A percentile compares a stretch with the other conserved stretches of the same genome.
Evolutionary conservation across 2,113 vertebrate species (phyloP).

Genomic region (Anseranas semipalmata): DNA sequence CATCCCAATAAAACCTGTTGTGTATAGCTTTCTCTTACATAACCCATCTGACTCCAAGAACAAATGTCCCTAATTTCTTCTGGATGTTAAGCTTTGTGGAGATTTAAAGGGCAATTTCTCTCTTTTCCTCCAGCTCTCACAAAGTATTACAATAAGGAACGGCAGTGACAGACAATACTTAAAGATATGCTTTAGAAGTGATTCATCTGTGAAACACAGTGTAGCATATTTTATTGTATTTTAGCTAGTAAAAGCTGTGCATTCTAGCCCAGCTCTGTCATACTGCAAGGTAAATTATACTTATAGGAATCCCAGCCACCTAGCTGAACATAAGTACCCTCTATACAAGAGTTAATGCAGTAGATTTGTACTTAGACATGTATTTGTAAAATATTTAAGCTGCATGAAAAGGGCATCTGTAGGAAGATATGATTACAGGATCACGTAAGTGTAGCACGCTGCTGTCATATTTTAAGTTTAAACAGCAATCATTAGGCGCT

Average conservation of each 20-base stretch:
- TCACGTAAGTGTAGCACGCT: not conserved
- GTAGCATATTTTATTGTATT: constrained; percentile 64
- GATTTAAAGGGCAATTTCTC: constrained; percentile 65
- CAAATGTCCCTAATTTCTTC: constrained; percentile 59
- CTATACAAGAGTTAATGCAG: constrained; percentile 38
- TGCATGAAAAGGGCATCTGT: not conserved
- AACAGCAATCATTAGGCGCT: not conserved
- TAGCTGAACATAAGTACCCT: constrained; percentile 45
- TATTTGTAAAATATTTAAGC: constrained; percentile 73
- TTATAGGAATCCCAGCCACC: constrained; percentile 48
- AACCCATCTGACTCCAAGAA: constrained; percentile 44
- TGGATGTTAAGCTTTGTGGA: constrained; percentile 44
- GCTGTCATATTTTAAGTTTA: constrained; percentile 12
- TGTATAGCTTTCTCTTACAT: not conserved
- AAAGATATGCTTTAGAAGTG: constrained; percentile 56
- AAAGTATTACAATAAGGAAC: constrained; percentile 48
- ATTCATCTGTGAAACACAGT: constrained; percentile 50
- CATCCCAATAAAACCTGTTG: constrained; percentile 23
- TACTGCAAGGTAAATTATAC: constrained; percentile 53
- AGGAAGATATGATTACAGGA: constrained; percentile 34
- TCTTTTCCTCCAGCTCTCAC: constrained; percentile 32
- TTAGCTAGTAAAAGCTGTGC: constrained; percentile 44
- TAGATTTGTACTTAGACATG: constrained; percentile 67
- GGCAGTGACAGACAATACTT: constrained; percentile 49
- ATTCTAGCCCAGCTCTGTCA: constrained; percentile 42